phyloP scores from a whole-genome alignment of 1,140 invertebrate genomes.

The Neodiprion fabricii region DNA sequence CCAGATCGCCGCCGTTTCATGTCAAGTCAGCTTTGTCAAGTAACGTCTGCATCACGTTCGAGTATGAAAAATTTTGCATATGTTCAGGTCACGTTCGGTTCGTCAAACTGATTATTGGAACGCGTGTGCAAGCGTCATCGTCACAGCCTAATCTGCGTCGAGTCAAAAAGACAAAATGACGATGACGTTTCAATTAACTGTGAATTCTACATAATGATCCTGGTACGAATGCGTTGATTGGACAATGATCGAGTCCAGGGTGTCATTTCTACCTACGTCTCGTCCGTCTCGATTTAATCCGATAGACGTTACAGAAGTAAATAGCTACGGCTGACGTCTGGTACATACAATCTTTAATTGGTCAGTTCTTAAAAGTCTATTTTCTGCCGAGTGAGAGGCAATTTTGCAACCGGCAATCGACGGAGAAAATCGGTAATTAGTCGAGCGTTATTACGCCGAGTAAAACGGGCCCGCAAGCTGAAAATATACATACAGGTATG shows the following conservation, averaged over 20 bases:
- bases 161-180: too few relatives aligned
- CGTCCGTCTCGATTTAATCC: not conserved
- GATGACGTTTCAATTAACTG: too few relatives aligned
- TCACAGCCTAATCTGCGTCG: too few relatives aligned
- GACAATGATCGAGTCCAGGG: not conserved
- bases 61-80: not conserved
- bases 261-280: not conserved
- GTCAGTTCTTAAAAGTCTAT: slow-evolving; percentile 1
- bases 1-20: too few relatives aligned
- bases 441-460: slow-evolving; percentile 6
- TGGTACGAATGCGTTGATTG: not conserved
- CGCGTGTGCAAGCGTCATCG: not conserved
- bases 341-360: not conserved
- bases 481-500: too few relatives aligned
- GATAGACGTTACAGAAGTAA: not conserved
- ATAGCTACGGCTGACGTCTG: not conserved
- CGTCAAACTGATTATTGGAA: not conserved
- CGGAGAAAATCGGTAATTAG: slow-evolving; percentile 17
- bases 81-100: not conserved
- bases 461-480: not conserved
- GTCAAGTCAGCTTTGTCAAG: too few relatives aligned
- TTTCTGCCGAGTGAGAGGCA: not conserved
- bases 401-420: slow-evolving; percentile 13
- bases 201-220: not conserved
- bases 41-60: not conserved